Evolutionary conservation across 2,113 vertebrate species (phyloP), one percentile per base, ranked within the genome.

Genomic region (Callaeas wilsoni): DNA sequence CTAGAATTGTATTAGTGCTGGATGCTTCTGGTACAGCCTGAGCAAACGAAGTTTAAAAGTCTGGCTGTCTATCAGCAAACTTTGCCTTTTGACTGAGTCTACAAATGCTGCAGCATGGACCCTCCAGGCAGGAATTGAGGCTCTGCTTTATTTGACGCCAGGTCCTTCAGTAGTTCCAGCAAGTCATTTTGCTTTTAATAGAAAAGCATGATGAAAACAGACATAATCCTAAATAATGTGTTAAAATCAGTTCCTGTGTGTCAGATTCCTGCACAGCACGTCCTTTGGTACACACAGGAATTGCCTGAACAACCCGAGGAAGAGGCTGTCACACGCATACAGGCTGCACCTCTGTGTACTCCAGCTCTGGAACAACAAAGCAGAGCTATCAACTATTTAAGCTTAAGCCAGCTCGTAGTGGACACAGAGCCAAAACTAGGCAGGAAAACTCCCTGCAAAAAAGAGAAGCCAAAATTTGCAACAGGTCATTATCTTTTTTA

Each of bases 11-110:
- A 20, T 95, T 95, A 90, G 55, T 35, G 26, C 80, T 90, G 88
- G 90, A 84, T 92, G 79, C 41, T 95, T 95, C 94, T 96, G 56
- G 80, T 95, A 35, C 62, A 90, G 88, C 46, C 80, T 44, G 37
- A 90, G 83, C 69, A 96, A 95, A 94, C 2, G 2, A 88, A 88
- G 76, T 95, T 92, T 88, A 32, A 39, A 95, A 71, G 73, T 70
- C 94, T 92, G 92, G 9, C 71, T 82, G 70, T 41, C 81, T 70
- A 5, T 96, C 64, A 84, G 93, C 75, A 90, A 83, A 86, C 60
- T 81, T 90, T 90, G 53, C 53, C 79, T 94, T 94, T 84, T 76
- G 76, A 84, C 79, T 52, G 55, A 94, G 79, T 71, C 76, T 64
- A 8, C 73, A 92, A 93, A 88, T 64, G 64, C 92, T 88, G 18